A percentile compares a stretch with the other conserved stretches of the same genome.
phyloP scores from a whole-genome alignment of 1,140 invertebrate species.

The Melanaphis sacchari region DNA sequence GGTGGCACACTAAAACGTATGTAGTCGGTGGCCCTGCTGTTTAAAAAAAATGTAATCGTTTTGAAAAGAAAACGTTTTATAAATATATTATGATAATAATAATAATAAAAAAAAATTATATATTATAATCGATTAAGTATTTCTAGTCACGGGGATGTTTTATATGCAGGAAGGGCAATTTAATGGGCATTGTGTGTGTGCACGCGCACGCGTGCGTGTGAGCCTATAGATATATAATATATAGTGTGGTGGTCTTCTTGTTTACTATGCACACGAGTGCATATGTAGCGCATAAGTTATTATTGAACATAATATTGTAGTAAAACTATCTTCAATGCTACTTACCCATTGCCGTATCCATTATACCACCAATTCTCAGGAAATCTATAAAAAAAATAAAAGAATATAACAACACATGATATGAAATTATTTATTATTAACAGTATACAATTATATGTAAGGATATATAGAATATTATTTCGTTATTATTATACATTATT shows the following conservation, averaged over 20 bases:
- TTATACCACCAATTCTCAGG: constrained; percentile 10
- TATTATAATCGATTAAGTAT: constrained; percentile 50
- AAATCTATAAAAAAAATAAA: constrained; percentile 36
- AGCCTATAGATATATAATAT: not conserved
- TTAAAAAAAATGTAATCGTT: not conserved
- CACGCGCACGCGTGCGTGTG: not conserved
- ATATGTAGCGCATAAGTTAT: constrained; percentile 27
- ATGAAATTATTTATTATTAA: not conserved
- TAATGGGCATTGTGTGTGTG: constrained; percentile 40
- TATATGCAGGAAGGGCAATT: constrained; percentile 46
- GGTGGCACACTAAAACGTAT: not conserved
- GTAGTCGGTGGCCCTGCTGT: not conserved
- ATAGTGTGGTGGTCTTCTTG: not conserved
- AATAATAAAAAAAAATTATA: not conserved
- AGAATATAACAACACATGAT: not conserved
- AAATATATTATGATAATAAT: constrained; percentile 35
- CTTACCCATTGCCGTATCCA: constrained; percentile 46
- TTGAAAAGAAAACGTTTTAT: constrained; percentile 26
- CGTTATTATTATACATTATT: not conserved
- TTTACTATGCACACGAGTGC: constrained; percentile 38
- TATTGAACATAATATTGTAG: constrained; percentile 5
- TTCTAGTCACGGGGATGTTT: constrained; percentile 52
- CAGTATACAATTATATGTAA: not conserved
- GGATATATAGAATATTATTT: not conserved
- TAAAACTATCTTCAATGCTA: not conserved